Conservation (phyloP, 2,113 vertebrate species). For the Agapornis roseicollis region DNA sequence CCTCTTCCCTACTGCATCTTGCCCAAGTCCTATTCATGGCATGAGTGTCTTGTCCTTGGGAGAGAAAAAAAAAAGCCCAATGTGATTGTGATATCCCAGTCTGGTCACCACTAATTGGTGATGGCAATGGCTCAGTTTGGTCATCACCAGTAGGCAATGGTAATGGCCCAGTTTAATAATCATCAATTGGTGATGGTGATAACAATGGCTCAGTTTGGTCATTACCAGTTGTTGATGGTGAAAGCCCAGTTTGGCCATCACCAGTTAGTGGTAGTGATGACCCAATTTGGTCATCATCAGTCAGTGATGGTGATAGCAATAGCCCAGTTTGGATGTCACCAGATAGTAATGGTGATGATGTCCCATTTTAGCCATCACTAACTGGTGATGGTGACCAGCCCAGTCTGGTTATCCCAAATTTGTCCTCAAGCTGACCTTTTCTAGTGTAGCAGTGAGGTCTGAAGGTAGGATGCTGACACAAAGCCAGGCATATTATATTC, state of each 20-base stretch:
- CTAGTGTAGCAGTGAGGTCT: neutral
- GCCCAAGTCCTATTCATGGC: accelerated
- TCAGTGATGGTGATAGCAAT: neutral
- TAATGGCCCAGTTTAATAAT: too few species aligned
- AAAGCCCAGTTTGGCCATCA: neutral
- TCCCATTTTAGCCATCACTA: neutral
- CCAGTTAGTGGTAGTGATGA: accelerated
- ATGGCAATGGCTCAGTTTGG: too few species aligned
- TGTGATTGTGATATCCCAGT: neutral
- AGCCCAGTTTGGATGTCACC: neutral
- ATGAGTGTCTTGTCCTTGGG: neutral
- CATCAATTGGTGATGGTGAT: too few species aligned
- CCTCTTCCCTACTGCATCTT: neutral
- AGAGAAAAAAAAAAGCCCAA: neutral
- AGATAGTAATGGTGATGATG: neutral
- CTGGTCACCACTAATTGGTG: accelerated
- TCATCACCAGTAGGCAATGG: neutral
- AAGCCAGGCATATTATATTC: constrained; percentile 19
- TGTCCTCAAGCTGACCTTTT: constrained; percentile 61
- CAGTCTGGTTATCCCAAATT: neutral
- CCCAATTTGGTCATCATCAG: too few species aligned
- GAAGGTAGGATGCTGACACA: neutral
- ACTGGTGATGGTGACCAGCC: neutral
- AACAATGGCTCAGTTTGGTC: neutral
- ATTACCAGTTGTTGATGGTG: accelerated